phyloP scores from a whole-genome alignment of 2,888 invertebrate species.

The Oxystoma pomonae region DNA sequence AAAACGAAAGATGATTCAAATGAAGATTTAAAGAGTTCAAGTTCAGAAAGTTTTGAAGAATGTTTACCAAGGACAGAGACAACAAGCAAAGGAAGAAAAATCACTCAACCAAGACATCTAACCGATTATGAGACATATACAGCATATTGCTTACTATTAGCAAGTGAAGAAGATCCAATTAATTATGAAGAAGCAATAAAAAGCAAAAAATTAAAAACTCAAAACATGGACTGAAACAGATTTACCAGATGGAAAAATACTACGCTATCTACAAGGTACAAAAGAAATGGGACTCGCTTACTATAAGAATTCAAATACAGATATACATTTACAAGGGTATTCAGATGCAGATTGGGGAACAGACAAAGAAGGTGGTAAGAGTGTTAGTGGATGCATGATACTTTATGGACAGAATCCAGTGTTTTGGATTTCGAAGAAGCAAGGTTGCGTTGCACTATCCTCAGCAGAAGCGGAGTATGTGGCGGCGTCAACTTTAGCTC shows the following conservation, averaged over 20 bases:
- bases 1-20: background rate
- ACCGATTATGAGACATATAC: background rate
- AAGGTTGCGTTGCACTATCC: background rate
- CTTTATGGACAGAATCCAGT: too few relatives aligned
- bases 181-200: background rate
- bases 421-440: too few relatives aligned
- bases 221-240: background rate
- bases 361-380: too few relatives aligned
- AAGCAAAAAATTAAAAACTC: background rate
- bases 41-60: background rate
- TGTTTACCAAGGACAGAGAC: background rate
- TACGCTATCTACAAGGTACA: too few relatives aligned
- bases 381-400: too few relatives aligned
- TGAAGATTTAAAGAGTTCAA: background rate
- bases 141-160: background rate
- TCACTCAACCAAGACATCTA: background rate
- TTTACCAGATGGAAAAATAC: background rate
- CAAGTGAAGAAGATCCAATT: background rate
- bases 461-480: background rate
- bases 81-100: background rate
- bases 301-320: too few relatives aligned
- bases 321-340: too few relatives aligned
- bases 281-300: too few relatives aligned
- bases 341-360: too few relatives aligned
- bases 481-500: too few relatives aligned